These are phyloP conservation scores for Drosophila asahinai DNA, from an alignment of 1,140 invertebrate species.

Conservation along the genomic window DNA sequence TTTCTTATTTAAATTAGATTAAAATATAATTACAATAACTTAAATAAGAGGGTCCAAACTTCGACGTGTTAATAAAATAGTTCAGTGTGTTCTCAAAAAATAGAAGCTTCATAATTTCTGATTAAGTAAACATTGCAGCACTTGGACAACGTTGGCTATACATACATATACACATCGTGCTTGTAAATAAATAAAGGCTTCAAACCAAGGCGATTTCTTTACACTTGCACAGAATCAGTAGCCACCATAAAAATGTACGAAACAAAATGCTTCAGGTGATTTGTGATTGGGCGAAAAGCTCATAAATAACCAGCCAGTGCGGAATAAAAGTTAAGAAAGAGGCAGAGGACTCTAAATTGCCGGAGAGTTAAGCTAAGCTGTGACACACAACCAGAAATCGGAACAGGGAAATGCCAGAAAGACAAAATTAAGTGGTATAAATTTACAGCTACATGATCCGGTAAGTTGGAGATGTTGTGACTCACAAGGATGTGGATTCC, in stretches of 20 bases:
- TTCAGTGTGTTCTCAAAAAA: not conserved
- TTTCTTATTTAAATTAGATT: too few relatives aligned
- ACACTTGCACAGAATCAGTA: conserved; percentile 67
- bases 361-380: conserved; percentile 18
- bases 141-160: not conserved
- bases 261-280: conserved; percentile 72
- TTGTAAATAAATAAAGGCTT: conserved; percentile 19
- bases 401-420: conserved; percentile 32
- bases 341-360: conserved; percentile 10
- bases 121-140: not conserved
- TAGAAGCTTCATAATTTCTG: not conserved
- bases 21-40: too few relatives aligned
- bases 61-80: not conserved
- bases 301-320: conserved; percentile 57
- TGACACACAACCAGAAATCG: conserved; percentile 45
- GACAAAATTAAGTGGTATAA: conserved; percentile 61
- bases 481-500: conserved; percentile 13
- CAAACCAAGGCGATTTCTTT: conserved; percentile 4
- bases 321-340: too few relatives aligned
- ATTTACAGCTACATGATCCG: conserved; percentile 57
- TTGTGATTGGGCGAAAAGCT: conserved; percentile 45
- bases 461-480: conserved; percentile 11
- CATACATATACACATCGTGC: not conserved
- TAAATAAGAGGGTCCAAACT: not conserved
- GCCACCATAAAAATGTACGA: conserved; percentile 75